Conservation (phyloP, 2,888 invertebrate genomes). For the Monoplex corrugatus region DNA sequence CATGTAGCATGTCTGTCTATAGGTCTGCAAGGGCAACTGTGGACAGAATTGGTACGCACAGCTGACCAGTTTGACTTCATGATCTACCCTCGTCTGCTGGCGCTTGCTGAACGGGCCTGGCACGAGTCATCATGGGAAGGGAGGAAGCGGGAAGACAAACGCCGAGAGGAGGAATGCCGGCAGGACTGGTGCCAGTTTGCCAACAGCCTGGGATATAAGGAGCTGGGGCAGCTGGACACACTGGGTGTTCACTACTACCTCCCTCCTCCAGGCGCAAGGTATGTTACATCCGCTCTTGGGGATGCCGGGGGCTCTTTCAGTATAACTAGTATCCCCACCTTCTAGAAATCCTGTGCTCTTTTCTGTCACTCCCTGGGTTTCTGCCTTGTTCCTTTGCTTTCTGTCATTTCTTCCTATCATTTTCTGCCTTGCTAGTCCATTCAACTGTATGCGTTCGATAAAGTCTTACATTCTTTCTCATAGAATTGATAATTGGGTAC, state of each 20-base stretch:
- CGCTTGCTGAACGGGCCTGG: conserved; percentile 79
- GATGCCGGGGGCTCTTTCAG: too few relatives aligned
- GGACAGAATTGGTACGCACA: conserved; percentile 76
- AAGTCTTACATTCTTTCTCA: too few relatives aligned
- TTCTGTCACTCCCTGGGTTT: too few relatives aligned
- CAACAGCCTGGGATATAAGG: conserved; percentile 73
- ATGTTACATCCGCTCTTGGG: too few relatives aligned
- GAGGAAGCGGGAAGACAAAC: conserved; percentile 53
- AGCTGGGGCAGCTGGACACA: conserved; percentile 72
- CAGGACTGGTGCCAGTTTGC: conserved; percentile 76
- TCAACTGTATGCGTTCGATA: too few relatives aligned
- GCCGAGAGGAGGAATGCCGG: conserved; percentile 55
- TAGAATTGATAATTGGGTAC: too few relatives aligned
- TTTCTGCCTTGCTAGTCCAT: too few relatives aligned
- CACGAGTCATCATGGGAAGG: conserved; percentile 78
- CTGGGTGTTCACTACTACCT: conserved; percentile 73
- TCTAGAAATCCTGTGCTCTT: too few relatives aligned
- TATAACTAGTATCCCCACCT: too few relatives aligned
- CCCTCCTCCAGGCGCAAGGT: conserved; percentile 78
- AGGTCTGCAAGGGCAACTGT: conserved; percentile 80
- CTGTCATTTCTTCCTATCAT: too few relatives aligned
- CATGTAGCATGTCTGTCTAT: conserved; percentile 1
- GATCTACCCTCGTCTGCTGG: conserved; percentile 75
- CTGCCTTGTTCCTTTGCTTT: too few relatives aligned
- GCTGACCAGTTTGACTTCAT: conserved; percentile 72